A percentile compares a stretch with the other conserved stretches of the same genome.
phyloP scores from a whole-genome alignment of 2,888 invertebrate genomes.

The Polyommatus icarus region DNA sequence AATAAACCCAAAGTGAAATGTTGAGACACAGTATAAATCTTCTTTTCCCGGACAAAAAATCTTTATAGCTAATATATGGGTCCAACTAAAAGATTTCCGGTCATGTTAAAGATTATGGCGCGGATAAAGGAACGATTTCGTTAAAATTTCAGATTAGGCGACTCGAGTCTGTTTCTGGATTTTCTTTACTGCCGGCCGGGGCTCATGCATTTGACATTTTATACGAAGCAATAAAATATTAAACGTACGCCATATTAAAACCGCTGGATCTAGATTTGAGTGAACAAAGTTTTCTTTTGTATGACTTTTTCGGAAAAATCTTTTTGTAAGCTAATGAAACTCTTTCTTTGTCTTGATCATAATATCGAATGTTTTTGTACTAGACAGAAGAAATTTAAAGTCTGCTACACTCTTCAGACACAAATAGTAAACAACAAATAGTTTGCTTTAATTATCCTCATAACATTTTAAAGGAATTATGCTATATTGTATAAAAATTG shows the following conservation, averaged over 20 bases:
- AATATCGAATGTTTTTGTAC: not conserved
- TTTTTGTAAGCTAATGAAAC: not conserved
- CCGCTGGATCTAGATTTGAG: constrained; percentile 4
- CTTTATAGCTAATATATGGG: constrained; percentile 13
- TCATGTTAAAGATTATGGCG: constrained; percentile 36
- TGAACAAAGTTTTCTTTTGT: not conserved
- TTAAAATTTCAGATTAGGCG: constrained; percentile 47
- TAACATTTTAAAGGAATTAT: too few species aligned
- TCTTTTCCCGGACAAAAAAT: not conserved
- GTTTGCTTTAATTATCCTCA: too few species aligned
- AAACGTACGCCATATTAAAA: constrained; percentile 20
- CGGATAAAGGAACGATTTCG: constrained; percentile 45
- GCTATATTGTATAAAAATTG: too few species aligned
- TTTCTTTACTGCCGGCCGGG: constrained; percentile 41
- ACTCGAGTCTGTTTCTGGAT: constrained; percentile 38
- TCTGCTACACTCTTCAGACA: too few species aligned
- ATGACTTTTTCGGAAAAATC: not conserved
- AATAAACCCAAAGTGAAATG: not conserved
- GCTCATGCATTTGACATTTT: constrained; percentile 21
- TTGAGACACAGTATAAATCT: not conserved
- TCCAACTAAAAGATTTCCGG: constrained; percentile 29
- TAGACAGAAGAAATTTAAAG: too few species aligned
- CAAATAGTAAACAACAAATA: too few species aligned
- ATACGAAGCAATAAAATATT: constrained; percentile 26
- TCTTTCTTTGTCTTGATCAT: not conserved